Conservation (phyloP, 2,888 invertebrate species). For the Anthoptus insignis region DNA sequence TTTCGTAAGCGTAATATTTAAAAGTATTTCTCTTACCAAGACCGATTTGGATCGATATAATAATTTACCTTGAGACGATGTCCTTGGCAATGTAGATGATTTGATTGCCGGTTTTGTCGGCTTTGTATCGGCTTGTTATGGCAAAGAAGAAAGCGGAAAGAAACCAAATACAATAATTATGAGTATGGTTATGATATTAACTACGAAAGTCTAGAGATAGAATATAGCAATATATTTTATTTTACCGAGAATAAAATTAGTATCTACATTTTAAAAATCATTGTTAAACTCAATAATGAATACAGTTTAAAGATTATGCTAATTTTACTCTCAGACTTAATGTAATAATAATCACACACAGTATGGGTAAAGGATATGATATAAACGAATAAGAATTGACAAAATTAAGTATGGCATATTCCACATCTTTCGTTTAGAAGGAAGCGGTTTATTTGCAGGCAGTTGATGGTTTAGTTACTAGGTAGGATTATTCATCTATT, state of each 20-base stretch:
- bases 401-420: slow-evolving; percentile 20
- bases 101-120: slow-evolving; percentile 99
- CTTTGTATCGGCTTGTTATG: slow-evolving; percentile 95
- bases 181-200: slow-evolving; percentile 67
- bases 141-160: slow-evolving; percentile 87
- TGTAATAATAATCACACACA: slow-evolving; percentile 22
- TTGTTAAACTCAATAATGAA: not conserved
- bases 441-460: too few species aligned
- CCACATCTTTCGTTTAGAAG: slow-evolving; percentile 3
- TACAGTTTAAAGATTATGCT: not conserved
- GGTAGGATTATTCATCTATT: too few species aligned
- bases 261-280: not conserved
- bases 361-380: slow-evolving; percentile 14
- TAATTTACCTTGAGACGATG: slow-evolving; percentile 96
- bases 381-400: slow-evolving; percentile 19
- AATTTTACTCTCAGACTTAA: slow-evolving; percentile 20
- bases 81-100: slow-evolving; percentile 97
- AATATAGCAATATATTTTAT: slow-evolving; percentile 27
- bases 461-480: too few species aligned
- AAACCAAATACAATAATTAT: slow-evolving; percentile 83
- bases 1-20: slow-evolving; percentile 33
- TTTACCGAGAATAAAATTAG: slow-evolving; percentile 23
- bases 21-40: slow-evolving; percentile 41
- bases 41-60: slow-evolving; percentile 62
- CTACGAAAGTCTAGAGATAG: slow-evolving; percentile 46